These are phyloP conservation scores for Mesitornis unicolor DNA, from an alignment of 2,113 vertebrate genomes.

Conservation along the genomic window DNA sequence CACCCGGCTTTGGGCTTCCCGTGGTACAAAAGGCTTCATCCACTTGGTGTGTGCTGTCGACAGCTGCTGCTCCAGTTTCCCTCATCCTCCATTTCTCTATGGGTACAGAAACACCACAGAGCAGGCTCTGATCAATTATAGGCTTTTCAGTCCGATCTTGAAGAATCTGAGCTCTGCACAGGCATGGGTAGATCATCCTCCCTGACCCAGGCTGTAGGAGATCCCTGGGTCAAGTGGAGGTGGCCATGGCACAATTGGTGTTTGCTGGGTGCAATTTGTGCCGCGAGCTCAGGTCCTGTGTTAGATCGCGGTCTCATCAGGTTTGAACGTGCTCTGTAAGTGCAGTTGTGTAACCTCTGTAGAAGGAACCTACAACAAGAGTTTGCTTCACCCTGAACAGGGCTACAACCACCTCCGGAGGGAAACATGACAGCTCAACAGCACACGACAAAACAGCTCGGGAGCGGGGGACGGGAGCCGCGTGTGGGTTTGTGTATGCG, in stretches of 20 bases:
- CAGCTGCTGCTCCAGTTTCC: neutral
- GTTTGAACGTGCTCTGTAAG: neutral
- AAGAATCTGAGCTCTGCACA: neutral
- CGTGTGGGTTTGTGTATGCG: neutral
- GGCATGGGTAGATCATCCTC: rapidly evolving
- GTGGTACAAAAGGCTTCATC: neutral
- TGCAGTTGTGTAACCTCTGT: neutral
- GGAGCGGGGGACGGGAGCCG: neutral
- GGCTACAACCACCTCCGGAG: neutral
- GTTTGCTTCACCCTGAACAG: neutral
- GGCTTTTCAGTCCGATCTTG: neutral
- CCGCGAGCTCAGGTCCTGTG: rapidly evolving
- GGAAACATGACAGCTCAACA: neutral
- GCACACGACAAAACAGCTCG: neutral
- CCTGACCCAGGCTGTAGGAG: neutral
- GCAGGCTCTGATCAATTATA: neutral
- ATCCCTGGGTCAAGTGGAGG: rapidly evolving
- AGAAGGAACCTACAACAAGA: neutral
- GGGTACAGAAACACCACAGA: neutral
- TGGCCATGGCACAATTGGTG: rapidly evolving
- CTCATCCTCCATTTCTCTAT: neutral
- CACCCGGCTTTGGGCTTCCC: neutral
- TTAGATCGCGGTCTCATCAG: rapidly evolving
- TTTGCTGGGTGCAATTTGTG: neutral
- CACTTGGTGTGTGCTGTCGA: neutral